Percentiles rank a stretch among this genome's conserved stretches.
Evolutionary conservation across 2,797 vertebrate genomes (phyloP).

Genomic region (Eospalax fontanierii): DNA sequence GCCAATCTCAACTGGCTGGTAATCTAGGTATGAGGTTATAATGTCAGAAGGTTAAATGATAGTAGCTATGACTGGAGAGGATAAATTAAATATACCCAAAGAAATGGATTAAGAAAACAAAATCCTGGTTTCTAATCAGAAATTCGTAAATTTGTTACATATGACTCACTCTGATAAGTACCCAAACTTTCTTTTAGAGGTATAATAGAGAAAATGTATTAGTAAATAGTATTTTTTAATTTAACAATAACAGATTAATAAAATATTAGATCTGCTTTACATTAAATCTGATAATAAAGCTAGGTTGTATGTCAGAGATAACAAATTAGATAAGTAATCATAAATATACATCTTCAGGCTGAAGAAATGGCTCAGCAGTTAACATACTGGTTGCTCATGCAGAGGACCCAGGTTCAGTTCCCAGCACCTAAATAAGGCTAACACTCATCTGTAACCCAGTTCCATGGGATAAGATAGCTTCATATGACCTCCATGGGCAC

Average conservation of each 20-base stretch:
- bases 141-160: neutral
- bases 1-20: neutral
- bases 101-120: neutral
- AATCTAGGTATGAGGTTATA: neutral
- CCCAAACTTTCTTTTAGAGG: neutral
- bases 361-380: too few relatives aligned
- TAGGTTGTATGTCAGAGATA: neutral
- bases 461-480: too few relatives aligned
- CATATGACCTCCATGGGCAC: too few relatives aligned
- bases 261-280: conserved; percentile 34
- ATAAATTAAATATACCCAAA: conserved; percentile 6
- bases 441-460: too few relatives aligned
- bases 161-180: neutral
- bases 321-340: neutral
- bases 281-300: conserved; percentile 22
- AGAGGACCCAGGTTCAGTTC: too few relatives aligned
- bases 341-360: neutral
- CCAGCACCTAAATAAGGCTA: too few relatives aligned
- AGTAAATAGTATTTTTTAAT: neutral
- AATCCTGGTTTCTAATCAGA: conserved; percentile 45
- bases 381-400: too few relatives aligned
- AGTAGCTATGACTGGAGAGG: neutral
- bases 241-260: neutral
- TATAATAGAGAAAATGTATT: neutral
- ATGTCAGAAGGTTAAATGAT: neutral